These are phyloP conservation scores for Bujurquina vittata DNA, from an alignment of 2,113 vertebrate species.

Conservation along the genomic window DNA sequence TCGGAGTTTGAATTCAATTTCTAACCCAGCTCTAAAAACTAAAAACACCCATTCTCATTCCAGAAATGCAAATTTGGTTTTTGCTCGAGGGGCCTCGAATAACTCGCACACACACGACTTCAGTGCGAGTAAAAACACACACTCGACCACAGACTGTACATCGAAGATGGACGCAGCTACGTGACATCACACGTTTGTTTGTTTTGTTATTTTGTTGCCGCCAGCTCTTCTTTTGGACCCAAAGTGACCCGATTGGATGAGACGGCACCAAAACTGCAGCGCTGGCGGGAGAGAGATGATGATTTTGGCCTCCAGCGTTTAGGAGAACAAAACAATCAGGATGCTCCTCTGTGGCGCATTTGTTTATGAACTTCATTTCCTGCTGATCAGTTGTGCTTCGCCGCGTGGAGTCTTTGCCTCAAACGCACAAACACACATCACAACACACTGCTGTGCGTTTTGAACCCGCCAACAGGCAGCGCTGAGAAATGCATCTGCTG, in stretches of 20 bases:
- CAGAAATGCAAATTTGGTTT: background rate
- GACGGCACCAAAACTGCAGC: background rate
- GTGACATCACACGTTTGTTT: background rate
- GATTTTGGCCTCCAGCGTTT: background rate
- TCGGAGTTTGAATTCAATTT: background rate
- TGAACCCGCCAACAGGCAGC: background rate
- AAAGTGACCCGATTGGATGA: background rate
- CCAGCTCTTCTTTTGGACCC: background rate
- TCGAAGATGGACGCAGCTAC: background rate
- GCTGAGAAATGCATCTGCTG: background rate
- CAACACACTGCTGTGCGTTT: background rate
- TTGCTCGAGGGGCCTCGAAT: background rate
- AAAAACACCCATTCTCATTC: rapidly evolving
- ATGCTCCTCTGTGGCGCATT: rapidly evolving
- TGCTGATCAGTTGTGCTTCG: background rate
- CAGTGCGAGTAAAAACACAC: rapidly evolving
- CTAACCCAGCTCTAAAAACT: background rate
- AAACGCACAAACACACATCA: background rate
- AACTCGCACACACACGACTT: background rate
- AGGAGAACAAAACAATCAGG: background rate
- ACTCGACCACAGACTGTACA: background rate
- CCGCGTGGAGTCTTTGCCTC: background rate
- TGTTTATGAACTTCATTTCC: background rate
- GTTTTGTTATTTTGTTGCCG: background rate
- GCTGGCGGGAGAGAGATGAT: background rate